Evolutionary conservation across 1,140 invertebrate genomes (phyloP).

Genomic region (Drosophila lacteicornis): DNA sequence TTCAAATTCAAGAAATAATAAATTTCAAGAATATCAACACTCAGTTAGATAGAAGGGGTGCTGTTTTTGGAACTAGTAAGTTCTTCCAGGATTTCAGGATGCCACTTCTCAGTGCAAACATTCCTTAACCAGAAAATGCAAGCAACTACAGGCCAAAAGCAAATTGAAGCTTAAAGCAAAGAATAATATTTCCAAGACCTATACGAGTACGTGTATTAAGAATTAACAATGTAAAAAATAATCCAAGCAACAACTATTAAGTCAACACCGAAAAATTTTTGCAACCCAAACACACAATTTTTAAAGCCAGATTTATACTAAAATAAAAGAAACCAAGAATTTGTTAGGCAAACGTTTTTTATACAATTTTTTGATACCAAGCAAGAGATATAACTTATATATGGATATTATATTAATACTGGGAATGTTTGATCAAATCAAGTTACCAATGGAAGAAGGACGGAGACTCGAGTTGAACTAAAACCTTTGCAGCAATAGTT

Average conservation of each 20-base stretch:
- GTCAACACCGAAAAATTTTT: conserved; percentile 49
- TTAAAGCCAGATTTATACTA: conserved; percentile 70
- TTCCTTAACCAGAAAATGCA: conserved; percentile 7
- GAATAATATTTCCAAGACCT: conserved; percentile 26
- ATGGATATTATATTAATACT: conserved; percentile 51
- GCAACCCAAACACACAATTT: conserved; percentile 64
- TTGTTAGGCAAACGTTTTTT: conserved; percentile 79
- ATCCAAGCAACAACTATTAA: conserved; percentile 30
- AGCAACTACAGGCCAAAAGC: conserved; percentile 52
- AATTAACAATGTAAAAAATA: conserved; percentile 22
- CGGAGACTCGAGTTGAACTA: conserved; percentile 23
- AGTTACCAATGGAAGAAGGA: not conserved
- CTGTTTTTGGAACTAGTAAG: not conserved
- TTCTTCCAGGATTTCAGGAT: not conserved
- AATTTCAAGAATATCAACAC: not conserved
- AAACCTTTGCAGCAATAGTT: not conserved
- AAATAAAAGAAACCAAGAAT: conserved; percentile 51
- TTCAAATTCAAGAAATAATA: too few species aligned
- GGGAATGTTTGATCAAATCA: conserved; percentile 40
- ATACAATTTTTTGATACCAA: conserved; percentile 81
- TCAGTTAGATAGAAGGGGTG: not conserved
- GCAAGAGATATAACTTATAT: conserved; percentile 67
- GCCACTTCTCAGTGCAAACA: conserved; percentile 15
- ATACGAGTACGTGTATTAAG: conserved; percentile 12
- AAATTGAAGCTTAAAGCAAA: conserved; percentile 38